Percentiles rank a stretch among this genome's conserved stretches.
Conservation (phyloP, 2,797 vertebrate species). For the Enteromius mattozi region DNA sequence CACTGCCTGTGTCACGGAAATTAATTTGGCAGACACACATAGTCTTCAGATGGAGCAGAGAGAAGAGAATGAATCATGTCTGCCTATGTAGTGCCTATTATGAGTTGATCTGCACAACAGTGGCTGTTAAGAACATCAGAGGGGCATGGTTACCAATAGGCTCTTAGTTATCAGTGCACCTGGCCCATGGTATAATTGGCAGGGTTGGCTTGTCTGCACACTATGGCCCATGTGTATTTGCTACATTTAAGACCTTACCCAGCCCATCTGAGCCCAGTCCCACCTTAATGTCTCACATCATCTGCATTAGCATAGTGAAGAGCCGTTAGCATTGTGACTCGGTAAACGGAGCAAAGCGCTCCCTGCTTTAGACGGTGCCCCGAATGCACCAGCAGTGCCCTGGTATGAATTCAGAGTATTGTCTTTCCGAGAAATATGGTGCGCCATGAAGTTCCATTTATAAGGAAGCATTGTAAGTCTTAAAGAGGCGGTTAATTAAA, state of each 20-base stretch:
- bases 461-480: neutral
- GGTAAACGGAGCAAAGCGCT: conserved; percentile 77
- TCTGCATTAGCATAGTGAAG: conserved; percentile 87
- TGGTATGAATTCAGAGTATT: conserved; percentile 37
- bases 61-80: conserved; percentile 74
- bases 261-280: conserved; percentile 82
- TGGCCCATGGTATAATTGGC: conserved; percentile 85
- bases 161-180: conserved; percentile 83
- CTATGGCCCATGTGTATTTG: conserved; percentile 75
- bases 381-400: conserved; percentile 47
- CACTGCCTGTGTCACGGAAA: conserved; percentile 70
- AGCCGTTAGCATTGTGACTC: conserved; percentile 81
- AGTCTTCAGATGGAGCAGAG: conserved; percentile 59
- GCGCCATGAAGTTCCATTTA: conserved; percentile 26
- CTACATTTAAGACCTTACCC: conserved; percentile 75
- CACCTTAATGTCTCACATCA: conserved; percentile 81
- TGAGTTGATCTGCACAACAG: conserved; percentile 81
- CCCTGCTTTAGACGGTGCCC: conserved; percentile 65
- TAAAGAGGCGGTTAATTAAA: neutral
- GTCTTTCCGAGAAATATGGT: conserved; percentile 38
- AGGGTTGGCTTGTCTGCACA: conserved; percentile 71
- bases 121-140: conserved; percentile 79
- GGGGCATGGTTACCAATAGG: conserved; percentile 80
- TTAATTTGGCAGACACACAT: conserved; percentile 78
- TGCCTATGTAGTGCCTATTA: conserved; percentile 81